Base-by-base conservation (phyloP, 2,888 invertebrate genomes). In the Bombylius discolor region DNA sequence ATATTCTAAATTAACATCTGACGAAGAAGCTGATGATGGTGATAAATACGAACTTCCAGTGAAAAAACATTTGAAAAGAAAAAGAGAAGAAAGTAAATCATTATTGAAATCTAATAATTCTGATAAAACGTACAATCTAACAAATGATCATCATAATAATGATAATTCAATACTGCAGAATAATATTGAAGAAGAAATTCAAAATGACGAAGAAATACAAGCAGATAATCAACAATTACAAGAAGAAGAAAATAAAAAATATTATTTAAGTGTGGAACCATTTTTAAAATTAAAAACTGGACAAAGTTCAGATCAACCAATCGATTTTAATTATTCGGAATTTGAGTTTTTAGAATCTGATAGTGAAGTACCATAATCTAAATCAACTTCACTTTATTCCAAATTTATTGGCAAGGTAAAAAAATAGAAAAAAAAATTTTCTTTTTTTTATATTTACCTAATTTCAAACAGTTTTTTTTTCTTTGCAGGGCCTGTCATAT, bases 341-440 rank as follows among this genome's bases (percentile, higher is more conserved):
- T 79, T 83, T 4, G 79, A 82, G 66, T 83, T 79, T 63, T 74
- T 74, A 55, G 77, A 79, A 63, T 83, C 81, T 63, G 77, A 79
- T 68, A 81, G 81, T n/a, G 81, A 81, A 1, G 77, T 77, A 4
- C 67, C 70, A 56, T 71, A 69, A 32, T 67, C 70, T 5, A 70
- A 69, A 47, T 68, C 67, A 13, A 66, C 68, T 4, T 68, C 74
- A 59, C 60, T 75, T 31, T 73, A 74, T 57, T 64, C 70, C 6
- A 72, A 74, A 62, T 74, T 73, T 59, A 75, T 72, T 62, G 70
- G 68, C 57, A 78, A 75, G 68, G 76, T 77, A 64, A 64, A 39
- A n/a, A n/a, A n/a, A n/a, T n/a, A n/a, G n/a, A n/a, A n/a, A n/a
- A n/a, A n/a, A n/a, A n/a, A n/a, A n/a, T n/a, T n/a, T n/a, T n/a